Conservation (phyloP, 1,140 invertebrate genomes). For the Scaptodrosophila lebanonensis region DNA sequence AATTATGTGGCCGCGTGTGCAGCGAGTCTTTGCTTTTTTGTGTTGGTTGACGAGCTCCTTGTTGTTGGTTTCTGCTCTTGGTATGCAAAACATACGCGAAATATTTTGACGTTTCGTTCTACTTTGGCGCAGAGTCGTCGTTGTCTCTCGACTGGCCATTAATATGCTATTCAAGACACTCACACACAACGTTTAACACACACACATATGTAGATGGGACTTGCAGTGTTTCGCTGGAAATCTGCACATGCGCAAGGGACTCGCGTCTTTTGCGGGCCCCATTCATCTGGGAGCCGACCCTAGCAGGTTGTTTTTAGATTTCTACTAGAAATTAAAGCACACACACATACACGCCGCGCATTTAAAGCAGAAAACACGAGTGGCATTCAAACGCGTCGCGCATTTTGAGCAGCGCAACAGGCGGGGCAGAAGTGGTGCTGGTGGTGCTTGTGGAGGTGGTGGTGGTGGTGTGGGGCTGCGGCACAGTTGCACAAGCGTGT, state of each 20-base stretch:
- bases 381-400: conserved; percentile 21
- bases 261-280: conserved; percentile 28
- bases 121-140: conserved; percentile 37
- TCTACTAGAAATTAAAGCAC: conserved; percentile 38
- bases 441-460: not conserved
- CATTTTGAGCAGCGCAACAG: conserved; percentile 20
- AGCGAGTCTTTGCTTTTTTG: conserved; percentile 2
- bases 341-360: conserved; percentile 22
- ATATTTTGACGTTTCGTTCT: conserved; percentile 64
- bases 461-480: conserved; percentile 6
- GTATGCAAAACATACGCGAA: conserved; percentile 50
- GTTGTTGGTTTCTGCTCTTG: conserved; percentile 11
- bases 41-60: conserved; percentile 40
- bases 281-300: conserved; percentile 3
- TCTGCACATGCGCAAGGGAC: conserved; percentile 24
- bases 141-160: conserved; percentile 15
- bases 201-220: too few relatives aligned
- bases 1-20: too few relatives aligned
- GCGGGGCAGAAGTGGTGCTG: not conserved
- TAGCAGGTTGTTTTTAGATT: conserved; percentile 13
- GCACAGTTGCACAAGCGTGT: conserved; percentile 28
- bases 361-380: conserved; percentile 17
- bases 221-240: conserved; percentile 46
- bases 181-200: too few relatives aligned
- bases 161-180: too few relatives aligned